Evolutionary conservation across 1,140 invertebrate genomes (phyloP).

Genomic region (Drosophila rhopaloa): DNA sequence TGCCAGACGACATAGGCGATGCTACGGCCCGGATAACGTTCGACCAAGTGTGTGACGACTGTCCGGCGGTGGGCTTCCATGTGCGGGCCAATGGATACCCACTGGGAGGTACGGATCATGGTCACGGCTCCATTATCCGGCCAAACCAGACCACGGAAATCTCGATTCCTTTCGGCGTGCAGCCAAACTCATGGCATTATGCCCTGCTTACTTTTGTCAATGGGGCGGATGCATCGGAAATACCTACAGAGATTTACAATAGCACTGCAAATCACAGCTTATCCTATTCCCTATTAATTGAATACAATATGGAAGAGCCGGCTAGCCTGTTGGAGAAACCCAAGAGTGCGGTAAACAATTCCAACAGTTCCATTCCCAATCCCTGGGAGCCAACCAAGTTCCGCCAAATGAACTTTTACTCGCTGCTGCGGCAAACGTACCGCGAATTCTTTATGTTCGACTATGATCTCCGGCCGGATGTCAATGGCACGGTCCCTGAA

Average conservation of each 20-base stretch:
- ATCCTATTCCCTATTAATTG: constrained; percentile 61
- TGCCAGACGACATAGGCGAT: constrained; percentile 74
- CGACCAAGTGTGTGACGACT: constrained; percentile 57
- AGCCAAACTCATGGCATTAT: constrained; percentile 87
- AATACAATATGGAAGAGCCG: constrained; percentile 40
- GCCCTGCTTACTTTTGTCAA: constrained; percentile 83
- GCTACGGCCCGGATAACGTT: constrained; percentile 68
- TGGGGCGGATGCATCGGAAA: constrained; percentile 28
- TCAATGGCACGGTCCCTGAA: constrained; percentile 87
- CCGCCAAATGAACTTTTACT: constrained; percentile 82
- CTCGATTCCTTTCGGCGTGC: constrained; percentile 85
- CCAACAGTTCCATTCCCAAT: constrained; percentile 32
- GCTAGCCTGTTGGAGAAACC: constrained; percentile 3
- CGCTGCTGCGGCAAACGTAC: constrained; percentile 88
- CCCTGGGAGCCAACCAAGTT: constrained; percentile 63
- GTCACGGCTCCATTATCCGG: constrained; percentile 64
- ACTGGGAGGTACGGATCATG: constrained; percentile 43
- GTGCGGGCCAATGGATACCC: constrained; percentile 76
- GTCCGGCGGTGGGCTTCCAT: constrained; percentile 69
- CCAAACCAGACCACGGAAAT: constrained; percentile 73
- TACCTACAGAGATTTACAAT: not conserved
- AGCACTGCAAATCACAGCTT: constrained; percentile 19
- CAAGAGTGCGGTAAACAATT: constrained; percentile 3
- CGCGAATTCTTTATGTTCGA: constrained; percentile 90
- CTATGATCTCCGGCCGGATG: constrained; percentile 87